Evolutionary conservation across 2,888 invertebrate species (phyloP).

Genomic region (Aphodius granarius): DNA sequence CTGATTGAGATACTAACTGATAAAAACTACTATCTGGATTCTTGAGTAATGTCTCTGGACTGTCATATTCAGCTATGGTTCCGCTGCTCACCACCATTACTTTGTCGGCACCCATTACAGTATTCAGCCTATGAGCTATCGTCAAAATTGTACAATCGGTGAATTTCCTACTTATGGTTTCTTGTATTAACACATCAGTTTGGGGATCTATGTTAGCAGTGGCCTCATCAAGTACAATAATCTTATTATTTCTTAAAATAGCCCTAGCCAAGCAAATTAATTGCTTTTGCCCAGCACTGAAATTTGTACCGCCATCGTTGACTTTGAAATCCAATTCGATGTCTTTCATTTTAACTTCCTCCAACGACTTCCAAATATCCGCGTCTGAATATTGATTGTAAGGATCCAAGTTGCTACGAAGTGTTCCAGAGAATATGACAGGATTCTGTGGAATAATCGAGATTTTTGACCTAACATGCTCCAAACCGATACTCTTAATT

Average conservation of each 20-base stretch:
- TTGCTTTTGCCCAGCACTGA: conserved; percentile 61
- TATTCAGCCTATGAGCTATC: conserved; percentile 79
- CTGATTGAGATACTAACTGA: conserved; percentile 69
- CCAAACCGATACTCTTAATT: conserved; percentile 70
- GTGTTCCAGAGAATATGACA: conserved; percentile 80
- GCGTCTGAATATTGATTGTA: conserved; percentile 76
- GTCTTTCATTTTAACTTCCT: conserved; percentile 76
- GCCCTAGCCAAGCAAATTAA: conserved; percentile 70
- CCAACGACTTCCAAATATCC: conserved; percentile 79
- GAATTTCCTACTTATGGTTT: conserved; percentile 72
- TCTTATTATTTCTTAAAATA: conserved; percentile 51
- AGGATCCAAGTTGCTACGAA: conserved; percentile 87
- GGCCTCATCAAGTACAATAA: conserved; percentile 63
- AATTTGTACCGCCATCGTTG: conserved; percentile 62
- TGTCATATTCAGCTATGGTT: conserved; percentile 70
- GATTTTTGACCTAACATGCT: conserved; percentile 71
- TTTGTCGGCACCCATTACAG: conserved; percentile 81
- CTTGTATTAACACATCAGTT: conserved; percentile 74
- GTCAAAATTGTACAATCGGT: conserved; percentile 76
- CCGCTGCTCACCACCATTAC: conserved; percentile 81
- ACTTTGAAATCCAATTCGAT: conserved; percentile 56
- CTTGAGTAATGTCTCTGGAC: conserved; percentile 67
- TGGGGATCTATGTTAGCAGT: conserved; percentile 78
- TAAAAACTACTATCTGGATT: conserved; percentile 64
- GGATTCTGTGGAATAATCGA: conserved; percentile 88